Evolutionary conservation across 2,113 vertebrate species (phyloP).

Genomic region (Paramisgurnus dabryanus): DNA sequence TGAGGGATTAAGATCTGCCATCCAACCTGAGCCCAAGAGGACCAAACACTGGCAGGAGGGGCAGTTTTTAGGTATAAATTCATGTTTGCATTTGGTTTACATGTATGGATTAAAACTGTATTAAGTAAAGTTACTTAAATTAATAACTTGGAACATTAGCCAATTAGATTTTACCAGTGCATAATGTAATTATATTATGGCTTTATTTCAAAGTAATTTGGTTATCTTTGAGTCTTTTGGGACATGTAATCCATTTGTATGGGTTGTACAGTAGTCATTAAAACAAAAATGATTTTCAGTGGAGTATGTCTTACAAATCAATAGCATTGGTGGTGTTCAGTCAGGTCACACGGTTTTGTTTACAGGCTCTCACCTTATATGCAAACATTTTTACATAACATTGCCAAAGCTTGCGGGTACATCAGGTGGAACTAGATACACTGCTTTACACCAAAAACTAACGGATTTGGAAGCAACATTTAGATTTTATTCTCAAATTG

Average conservation of each 20-base stretch:
- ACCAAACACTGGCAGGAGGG: background rate
- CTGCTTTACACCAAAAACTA: constrained; percentile 57
- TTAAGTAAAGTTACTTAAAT: too few species aligned
- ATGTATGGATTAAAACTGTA: background rate
- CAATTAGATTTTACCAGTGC: too few species aligned
- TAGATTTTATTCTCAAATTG: constrained; percentile 59
- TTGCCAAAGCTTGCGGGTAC: background rate
- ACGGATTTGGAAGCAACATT: constrained; percentile 58
- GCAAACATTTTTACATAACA: too few species aligned
- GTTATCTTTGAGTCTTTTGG: too few species aligned
- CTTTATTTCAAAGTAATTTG: too few species aligned
- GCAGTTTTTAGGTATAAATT: background rate
- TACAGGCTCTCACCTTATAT: background rate
- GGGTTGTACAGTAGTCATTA: too few species aligned
- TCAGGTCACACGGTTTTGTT: background rate
- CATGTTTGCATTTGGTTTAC: background rate
- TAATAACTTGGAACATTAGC: too few species aligned
- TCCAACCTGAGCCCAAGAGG: background rate
- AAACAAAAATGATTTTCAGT: too few species aligned
- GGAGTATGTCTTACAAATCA: too few species aligned
- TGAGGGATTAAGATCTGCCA: background rate
- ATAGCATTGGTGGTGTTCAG: background rate
- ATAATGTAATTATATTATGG: too few species aligned
- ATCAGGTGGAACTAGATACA: background rate
- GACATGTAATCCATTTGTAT: too few species aligned